Evolutionary conservation across 2,113 vertebrate species (phyloP), one percentile per base, ranked within the genome.

Genomic region (Cochlearius cochlearius): DNA sequence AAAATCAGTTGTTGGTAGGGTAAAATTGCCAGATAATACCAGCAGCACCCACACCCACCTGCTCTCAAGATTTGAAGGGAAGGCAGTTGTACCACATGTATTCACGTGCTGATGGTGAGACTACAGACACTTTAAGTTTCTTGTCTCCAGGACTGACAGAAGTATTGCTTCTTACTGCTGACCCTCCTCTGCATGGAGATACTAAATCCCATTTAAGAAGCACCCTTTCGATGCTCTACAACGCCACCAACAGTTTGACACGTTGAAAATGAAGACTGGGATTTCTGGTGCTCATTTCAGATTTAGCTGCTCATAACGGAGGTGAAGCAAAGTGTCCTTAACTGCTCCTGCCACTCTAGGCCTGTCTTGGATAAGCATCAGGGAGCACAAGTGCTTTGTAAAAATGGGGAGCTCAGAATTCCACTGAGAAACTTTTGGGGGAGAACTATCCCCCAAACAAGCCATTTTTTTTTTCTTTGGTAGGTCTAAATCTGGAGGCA

Each of bases 41-140:
- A 73, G 58, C 2, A 91, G 75, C 74, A 32, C 12, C 15, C 41
- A 62, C 30, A 49, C 10, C 20, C 52, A n/a, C 53, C 34, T 72
- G n/a, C 60, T 78, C 60, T 52, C 56, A 72, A 32, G 56, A 49
- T 77, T 4, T 45, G 52, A 80, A 43, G 55, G 3, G 10, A 86
- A 45, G 20, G 50, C 29, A 79, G 5, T 16, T 36, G 30, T 16
- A 63, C 13, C 60, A 55, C 22, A 32, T 5, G 8, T n/a, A 59
- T 22, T 52, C 39, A 50, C 0, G 0, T 20, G n/a, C 47, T 77
- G n/a, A 45, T 9, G n/a, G 27, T 0, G 1, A 91, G 55, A 67
- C 29, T 64, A 71, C 26, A 32, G 32, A n/a, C 5, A 17, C 63
- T 76, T 72, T 6, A 16, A 19, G 16, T 15, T 63, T 69, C 30